Evolutionary conservation across 2,888 invertebrate genomes (phyloP).

Genomic region (Nymphalis urticae): DNA sequence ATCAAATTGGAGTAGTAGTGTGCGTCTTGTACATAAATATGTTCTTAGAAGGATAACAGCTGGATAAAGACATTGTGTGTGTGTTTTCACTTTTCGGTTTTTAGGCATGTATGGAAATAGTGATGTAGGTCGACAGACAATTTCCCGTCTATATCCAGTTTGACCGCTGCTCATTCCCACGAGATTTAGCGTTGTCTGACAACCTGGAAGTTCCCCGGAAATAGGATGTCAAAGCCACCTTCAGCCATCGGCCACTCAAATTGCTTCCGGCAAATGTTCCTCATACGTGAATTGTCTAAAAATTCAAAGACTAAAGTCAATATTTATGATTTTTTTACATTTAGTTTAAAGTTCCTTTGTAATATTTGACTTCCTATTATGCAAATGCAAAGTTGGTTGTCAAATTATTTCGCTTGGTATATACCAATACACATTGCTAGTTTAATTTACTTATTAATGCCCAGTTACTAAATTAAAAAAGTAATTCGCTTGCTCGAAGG

Average conservation of each 20-base stretch:
- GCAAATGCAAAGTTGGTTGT: too few relatives aligned
- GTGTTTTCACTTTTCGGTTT: slow-evolving; percentile 25
- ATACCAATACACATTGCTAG: too few relatives aligned
- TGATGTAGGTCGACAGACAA: slow-evolving; percentile 76
- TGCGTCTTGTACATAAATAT: background rate
- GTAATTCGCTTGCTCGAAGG: too few relatives aligned
- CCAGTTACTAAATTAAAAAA: too few relatives aligned
- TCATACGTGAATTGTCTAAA: background rate
- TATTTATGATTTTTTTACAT: background rate
- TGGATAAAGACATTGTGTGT: slow-evolving; percentile 14
- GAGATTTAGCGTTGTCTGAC: slow-evolving; percentile 62
- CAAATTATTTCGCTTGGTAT: too few relatives aligned
- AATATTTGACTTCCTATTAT: background rate
- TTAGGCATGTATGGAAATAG: slow-evolving; percentile 48
- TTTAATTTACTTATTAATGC: too few relatives aligned
- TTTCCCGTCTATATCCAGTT: slow-evolving; percentile 66
- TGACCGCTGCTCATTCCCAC: slow-evolving; percentile 71
- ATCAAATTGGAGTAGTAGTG: too few relatives aligned
- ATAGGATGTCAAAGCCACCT: slow-evolving; percentile 72
- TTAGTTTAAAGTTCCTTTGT: background rate
- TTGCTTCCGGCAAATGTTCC: slow-evolving; percentile 60
- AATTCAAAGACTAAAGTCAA: background rate
- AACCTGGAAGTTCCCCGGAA: slow-evolving; percentile 72
- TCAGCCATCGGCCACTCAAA: slow-evolving; percentile 57
- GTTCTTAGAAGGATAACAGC: slow-evolving; percentile 4